Base-by-base conservation (phyloP, 2,113 vertebrate genomes). In the Chionis minor region DNA sequence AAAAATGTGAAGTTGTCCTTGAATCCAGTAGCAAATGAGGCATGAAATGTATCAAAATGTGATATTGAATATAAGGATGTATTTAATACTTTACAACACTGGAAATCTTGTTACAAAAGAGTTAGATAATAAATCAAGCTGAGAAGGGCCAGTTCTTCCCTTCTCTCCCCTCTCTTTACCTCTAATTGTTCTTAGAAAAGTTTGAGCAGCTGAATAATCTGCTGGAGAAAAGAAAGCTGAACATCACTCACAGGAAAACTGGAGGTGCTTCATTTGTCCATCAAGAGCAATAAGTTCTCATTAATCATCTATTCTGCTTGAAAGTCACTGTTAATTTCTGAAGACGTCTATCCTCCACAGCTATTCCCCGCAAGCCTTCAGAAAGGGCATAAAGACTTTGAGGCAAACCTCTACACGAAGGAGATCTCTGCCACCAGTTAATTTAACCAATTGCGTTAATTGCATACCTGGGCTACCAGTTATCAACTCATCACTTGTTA, bases 11-110 rank as follows among this genome's bases (percentile, higher is more conserved):
- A 95, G 94, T 87, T 97, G 97, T 98, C 97, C 97, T 98, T 98
- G 97, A 98, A 97, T 98, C 94, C 89, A 12, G 93, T 23, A 95
- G 96, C 91, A 98, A 98, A 98, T 97, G 98, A 98, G 97, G 96
- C 94, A 28, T 98, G 97, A 98, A 98, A 98, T 94, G 94, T 98
- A 98, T 98, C 98, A 98, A 98, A 98, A 98, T 94, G 94, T 95
- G 96, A 97, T 97, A 98, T 96, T 96, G 97, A 86, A 98, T 98
- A 95, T 98, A 97, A 97, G 96, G 97, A 97, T 88, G 94, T 97
- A 81, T 97, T 98, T 97, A 98, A 98, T 98, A 98, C 97, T 98
- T 98, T 97, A 97, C 93, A 96, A 93, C 96, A 45, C 73, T 96
- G 83, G 94, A 96, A 97, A 95, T 97, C 96, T 93, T 42, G 97